Evolutionary conservation across 2,797 vertebrate genomes (phyloP), one percentile per base, ranked within the genome.

Genomic region (Adelosebastes latens): DNA sequence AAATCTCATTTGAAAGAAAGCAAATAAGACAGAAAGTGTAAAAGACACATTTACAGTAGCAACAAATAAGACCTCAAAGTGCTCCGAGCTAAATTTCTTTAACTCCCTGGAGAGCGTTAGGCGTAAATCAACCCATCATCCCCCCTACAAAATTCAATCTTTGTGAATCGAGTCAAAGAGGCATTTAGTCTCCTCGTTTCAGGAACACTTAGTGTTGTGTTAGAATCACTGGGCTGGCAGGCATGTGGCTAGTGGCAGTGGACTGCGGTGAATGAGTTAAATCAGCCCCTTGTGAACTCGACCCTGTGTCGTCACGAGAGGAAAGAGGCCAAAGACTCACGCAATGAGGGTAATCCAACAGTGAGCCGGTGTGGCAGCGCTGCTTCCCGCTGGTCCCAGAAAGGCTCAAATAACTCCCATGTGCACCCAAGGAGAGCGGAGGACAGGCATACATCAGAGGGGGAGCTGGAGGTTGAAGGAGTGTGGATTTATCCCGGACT

Each of bases 251-350:
- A 89, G 91, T 93, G 93, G 92, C 89, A 93, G 89, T 77, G 84
- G 80, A 94, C 93, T 90, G 93, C 61, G 82, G 95, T 85, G 94
- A 95, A 95, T 82, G 92, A 94, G 94, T 96, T 96, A 96, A 96
- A 95, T 96, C 95, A 95, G 90, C 87, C 85, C 80, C 92, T 88
- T 39, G 83, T 88, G 88, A 94, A 91, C 93, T 88, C 87, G 56
- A 88, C 87, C 85, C 89, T 73, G 76, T 92, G 88, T 92, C 87
- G 88, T 94, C 92, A 93, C 63, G 63, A 90, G 86, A 87, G 89
- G 89, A 86, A 92, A 81, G 84, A 90, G 90, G 91, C 86, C 93
- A 90, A 88, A 91, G 87, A 89, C 91, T 94, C 92, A 95, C 89
- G 89, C 94, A 88, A 95, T 72, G 89, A 85, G 90, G 87, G 84